Evolutionary conservation across 2,113 vertebrate genomes (phyloP).

Genomic region (Corvus hawaiiensis): DNA sequence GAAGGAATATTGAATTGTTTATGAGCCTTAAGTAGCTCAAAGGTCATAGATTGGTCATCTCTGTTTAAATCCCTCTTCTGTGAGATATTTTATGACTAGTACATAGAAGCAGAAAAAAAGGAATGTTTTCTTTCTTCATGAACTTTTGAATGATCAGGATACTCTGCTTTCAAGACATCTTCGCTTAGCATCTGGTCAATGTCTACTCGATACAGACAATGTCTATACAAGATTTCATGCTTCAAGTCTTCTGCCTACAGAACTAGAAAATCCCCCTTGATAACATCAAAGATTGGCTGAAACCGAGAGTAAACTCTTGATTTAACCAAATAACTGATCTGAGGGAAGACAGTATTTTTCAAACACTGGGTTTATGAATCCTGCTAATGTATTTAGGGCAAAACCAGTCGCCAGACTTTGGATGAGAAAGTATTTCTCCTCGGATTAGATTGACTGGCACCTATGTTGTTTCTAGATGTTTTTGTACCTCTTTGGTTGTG

Average conservation of each 20-base stretch:
- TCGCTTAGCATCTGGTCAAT: neutral
- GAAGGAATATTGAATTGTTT: neutral
- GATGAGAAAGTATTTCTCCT: neutral
- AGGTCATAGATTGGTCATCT: neutral
- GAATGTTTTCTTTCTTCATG: neutral
- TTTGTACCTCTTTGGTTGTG: neutral
- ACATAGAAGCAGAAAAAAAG: neutral
- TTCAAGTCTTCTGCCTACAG: neutral
- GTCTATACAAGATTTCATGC: neutral
- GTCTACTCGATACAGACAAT: neutral
- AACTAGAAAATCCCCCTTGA: neutral
- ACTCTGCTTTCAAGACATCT: neutral
- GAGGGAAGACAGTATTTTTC: neutral
- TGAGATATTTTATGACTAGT: neutral
- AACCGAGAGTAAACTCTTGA: neutral
- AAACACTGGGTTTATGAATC: neutral
- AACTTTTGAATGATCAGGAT: neutral
- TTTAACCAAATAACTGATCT: neutral
- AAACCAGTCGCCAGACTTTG: neutral
- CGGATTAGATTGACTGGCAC: neutral
- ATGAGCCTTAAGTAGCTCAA: neutral
- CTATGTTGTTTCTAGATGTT: neutral
- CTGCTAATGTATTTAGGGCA: neutral
- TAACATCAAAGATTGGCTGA: neutral
- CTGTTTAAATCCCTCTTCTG: neutral